Evolutionary conservation across 2,797 vertebrate genomes (phyloP).

Genomic region (Vireo griseus): DNA sequence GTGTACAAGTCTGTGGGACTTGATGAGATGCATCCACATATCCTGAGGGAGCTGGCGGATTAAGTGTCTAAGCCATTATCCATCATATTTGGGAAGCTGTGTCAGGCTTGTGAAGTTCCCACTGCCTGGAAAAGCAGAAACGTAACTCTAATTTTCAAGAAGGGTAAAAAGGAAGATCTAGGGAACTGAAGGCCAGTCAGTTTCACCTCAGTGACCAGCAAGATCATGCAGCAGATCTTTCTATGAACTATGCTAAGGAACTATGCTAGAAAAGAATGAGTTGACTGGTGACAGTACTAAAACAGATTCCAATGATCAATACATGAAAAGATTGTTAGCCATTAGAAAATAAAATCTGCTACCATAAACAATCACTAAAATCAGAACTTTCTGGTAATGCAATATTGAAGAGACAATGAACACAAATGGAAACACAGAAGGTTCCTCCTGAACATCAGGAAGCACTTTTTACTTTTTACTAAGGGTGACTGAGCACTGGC

Average conservation of each 20-base stretch:
- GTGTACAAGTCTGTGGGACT: not conserved
- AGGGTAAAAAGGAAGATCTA: not conserved
- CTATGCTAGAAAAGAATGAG: not conserved
- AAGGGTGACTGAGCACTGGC: not conserved
- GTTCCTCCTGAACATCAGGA: not conserved
- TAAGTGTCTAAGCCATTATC: not conserved
- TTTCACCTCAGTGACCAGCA: not conserved
- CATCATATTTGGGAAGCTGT: not conserved
- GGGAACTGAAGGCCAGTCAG: not conserved
- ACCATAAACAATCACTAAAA: not conserved
- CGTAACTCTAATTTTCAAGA: not conserved
- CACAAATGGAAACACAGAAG: not conserved
- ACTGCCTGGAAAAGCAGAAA: not conserved
- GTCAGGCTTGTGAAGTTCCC: not conserved
- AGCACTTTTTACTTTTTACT: not conserved
- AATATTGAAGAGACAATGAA: not conserved
- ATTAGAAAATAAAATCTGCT: not conserved
- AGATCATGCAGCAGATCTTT: not conserved
- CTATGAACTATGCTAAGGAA: not conserved
- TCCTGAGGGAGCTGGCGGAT: not conserved
- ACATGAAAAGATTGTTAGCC: not conserved
- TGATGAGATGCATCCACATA: not conserved
- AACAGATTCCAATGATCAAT: not conserved
- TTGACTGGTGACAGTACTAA: not conserved
- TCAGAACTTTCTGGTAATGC: not conserved